Base-by-base conservation (phyloP, 2,888 invertebrate genomes). In the Cephus runcator region DNA sequence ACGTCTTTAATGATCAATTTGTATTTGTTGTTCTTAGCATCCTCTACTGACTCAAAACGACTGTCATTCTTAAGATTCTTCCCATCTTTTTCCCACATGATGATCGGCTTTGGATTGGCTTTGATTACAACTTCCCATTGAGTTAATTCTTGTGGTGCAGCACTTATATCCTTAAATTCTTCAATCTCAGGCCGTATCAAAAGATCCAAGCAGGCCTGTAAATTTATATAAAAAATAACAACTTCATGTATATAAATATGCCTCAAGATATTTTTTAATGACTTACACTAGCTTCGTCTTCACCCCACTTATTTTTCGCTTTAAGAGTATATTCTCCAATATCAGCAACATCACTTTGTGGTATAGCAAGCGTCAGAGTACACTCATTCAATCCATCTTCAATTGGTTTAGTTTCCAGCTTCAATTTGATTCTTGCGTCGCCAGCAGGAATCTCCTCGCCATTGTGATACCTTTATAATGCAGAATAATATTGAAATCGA, bases 101-200 rank as follows among this genome's bases (percentile, higher is more conserved):
- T 94, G 83, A 96, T 96, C 2, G 99, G 97, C 82, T 95, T 94
- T 0, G 99, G 99, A 91, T 97, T 97, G 34, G 98, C 98, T 85
- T 95, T 95, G 2, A 99, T 95, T 71, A 95, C 94, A 68, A 96
- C 96, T 85, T 96, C 94, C 90, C 99, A 95, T 81, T 94, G 94
- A 34, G 96, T 95, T 36, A 95, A 94, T 86, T 97, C 96, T 77
- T 95, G 96, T 1, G 97, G 97, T 79, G 95, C 94, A 1, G 95
- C 95, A 34, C 93, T 94, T 73, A 95, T 93, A 88, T 97, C 96
- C 84, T 94, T 94, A 74, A 97, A 93, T 0, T 95, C 95, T 79
- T 95, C 94, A 80, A 97, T 95, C 92, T 96, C 96, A 0, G 97
- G 97, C 84, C 95, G 93, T 78, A 97, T 93, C 3, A 97, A 92